A percentile compares a stretch with the other conserved stretches of the same genome.
These are phyloP conservation scores for Trichonephila clavata DNA, from an alignment of 1,140 invertebrate species.

Conservation along the genomic window DNA sequence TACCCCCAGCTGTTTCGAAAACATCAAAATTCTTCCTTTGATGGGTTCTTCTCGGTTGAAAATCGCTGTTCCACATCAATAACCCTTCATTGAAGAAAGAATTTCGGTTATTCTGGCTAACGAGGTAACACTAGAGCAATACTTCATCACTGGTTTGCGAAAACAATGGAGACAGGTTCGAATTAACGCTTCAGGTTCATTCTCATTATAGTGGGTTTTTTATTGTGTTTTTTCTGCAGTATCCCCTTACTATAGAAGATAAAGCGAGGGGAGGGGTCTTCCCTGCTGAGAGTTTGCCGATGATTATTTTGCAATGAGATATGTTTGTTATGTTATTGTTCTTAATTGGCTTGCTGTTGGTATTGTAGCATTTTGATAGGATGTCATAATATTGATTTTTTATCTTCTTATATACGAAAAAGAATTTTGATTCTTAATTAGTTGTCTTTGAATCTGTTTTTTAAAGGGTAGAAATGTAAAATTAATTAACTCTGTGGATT, in stretches of 20 bases:
- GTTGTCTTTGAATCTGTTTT: neutral
- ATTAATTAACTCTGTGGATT: no score
- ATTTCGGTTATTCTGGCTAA: constrained; percentile 55
- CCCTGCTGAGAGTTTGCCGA: neutral
- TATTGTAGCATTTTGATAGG: neutral
- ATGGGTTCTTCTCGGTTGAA: neutral
- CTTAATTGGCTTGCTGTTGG: constrained; percentile 5
- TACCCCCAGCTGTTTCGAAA: constrained; percentile 33
- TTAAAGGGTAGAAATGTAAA: neutral
- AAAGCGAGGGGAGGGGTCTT: neutral
- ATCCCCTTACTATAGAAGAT: neutral
- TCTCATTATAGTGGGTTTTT: constrained; percentile 35
- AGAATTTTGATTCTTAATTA: neutral
- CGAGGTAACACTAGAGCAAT: constrained; percentile 55
- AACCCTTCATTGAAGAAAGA: constrained; percentile 45
- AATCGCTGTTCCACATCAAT: constrained; percentile 59
- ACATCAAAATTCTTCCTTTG: constrained; percentile 40
- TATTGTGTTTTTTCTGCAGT: neutral
- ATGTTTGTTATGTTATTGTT: neutral
- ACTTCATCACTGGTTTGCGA: constrained; percentile 51
- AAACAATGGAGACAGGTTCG: constrained; percentile 34
- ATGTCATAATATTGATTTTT: neutral
- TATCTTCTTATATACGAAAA: neutral
- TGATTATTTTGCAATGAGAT: neutral
- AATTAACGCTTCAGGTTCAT: constrained; percentile 24